Percentiles rank a stretch among this genome's conserved stretches.
Evolutionary conservation across 1,140 invertebrate species (phyloP).

Genomic region (Drosophila mojavensis): DNA sequence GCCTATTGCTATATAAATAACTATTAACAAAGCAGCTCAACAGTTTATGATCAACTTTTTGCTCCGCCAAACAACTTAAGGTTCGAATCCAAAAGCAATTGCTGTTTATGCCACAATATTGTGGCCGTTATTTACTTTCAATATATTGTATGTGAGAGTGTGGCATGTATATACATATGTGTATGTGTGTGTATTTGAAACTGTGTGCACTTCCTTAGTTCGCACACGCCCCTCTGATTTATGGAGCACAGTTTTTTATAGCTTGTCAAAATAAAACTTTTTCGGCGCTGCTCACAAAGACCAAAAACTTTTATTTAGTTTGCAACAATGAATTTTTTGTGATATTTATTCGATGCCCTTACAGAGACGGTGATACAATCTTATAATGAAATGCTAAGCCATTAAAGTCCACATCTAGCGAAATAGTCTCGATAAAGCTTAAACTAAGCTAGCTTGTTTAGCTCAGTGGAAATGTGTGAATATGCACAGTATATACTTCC

Average conservation of each 20-base stretch:
- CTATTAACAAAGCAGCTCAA: slow-evolving; percentile 55
- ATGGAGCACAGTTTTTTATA: slow-evolving; percentile 65
- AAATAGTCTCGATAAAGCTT: no score
- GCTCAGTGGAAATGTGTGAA: no score
- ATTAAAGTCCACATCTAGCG: slow-evolving; percentile 8
- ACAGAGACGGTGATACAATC: slow-evolving; percentile 27
- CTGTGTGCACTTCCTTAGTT: slow-evolving; percentile 2
- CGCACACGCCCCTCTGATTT: slow-evolving; percentile 65
- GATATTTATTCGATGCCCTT: slow-evolving; percentile 1
- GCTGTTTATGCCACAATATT: slow-evolving; percentile 74
- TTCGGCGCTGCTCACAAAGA: slow-evolving; percentile 16
- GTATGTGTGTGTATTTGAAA: slow-evolving; percentile 12
- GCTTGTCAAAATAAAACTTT: slow-evolving; percentile 66
- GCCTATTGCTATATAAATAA: slow-evolving; percentile 54
- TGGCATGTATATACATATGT: slow-evolving; percentile 17
- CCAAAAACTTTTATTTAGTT: slow-evolving; percentile 59
- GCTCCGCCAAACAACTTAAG: slow-evolving; percentile 45
- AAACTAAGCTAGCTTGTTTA: no score
- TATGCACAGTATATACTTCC: no score
- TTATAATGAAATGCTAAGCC: slow-evolving; percentile 11
- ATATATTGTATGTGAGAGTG: neutral
- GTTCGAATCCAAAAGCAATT: slow-evolving; percentile 67
- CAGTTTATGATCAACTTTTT: slow-evolving; percentile 66
- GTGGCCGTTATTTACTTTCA: slow-evolving; percentile 45
- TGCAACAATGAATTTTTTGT: slow-evolving; percentile 42